Evolutionary conservation across 2,113 vertebrate genomes (phyloP).

Genomic region (Takifugu flavidus): DNA sequence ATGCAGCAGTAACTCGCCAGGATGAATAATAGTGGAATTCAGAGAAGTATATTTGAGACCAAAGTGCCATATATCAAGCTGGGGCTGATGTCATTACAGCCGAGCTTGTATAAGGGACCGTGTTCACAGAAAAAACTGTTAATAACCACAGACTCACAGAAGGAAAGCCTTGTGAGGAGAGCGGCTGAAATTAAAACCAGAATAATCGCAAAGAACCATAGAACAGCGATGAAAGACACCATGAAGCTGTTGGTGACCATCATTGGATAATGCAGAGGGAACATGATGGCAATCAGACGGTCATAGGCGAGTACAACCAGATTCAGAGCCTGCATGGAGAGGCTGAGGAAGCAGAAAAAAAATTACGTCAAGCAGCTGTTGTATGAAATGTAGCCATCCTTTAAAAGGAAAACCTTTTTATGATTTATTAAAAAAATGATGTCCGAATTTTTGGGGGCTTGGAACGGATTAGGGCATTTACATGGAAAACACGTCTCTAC

Average conservation of each 20-base stretch:
- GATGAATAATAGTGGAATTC: slow-evolving; percentile 32
- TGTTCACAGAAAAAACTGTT: not conserved
- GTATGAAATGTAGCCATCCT: too few species aligned
- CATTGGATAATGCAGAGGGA: not conserved
- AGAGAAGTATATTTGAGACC: not conserved
- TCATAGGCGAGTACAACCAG: too few species aligned
- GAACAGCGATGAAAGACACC: not conserved
- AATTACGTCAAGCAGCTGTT: too few species aligned
- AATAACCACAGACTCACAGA: not conserved
- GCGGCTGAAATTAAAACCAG: not conserved
- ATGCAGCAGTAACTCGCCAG: slow-evolving; percentile 28
- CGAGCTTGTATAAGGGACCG: slow-evolving; percentile 38
- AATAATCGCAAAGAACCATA: not conserved
- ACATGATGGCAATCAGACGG: not conserved
- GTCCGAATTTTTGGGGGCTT: too few species aligned
- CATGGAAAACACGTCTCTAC: too few species aligned
- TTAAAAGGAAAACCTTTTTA: too few species aligned
- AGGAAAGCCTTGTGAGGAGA: not conserved
- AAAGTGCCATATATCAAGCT: slow-evolving; percentile 1
- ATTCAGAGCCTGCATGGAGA: too few species aligned
- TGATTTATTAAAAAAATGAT: too few species aligned
- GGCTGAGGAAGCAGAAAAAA: too few species aligned
- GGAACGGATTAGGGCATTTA: too few species aligned
- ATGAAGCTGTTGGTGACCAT: not conserved
- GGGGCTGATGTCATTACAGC: slow-evolving; percentile 42